phyloP scores from a whole-genome alignment of 2,888 invertebrate genomes.

The Stenodera caucasica region DNA sequence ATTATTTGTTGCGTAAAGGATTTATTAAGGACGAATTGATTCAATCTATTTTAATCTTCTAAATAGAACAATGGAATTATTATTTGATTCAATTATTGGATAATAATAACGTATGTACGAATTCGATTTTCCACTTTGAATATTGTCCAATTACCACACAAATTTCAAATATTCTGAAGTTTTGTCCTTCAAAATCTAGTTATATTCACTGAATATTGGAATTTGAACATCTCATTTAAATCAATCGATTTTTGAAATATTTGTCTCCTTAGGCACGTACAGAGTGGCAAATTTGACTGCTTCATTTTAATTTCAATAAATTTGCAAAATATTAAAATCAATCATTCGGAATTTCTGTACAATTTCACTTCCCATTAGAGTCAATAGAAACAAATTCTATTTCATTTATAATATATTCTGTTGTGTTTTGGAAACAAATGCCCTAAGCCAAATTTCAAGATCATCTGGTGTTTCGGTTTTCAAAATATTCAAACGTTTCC shows the following conservation, averaged over 20 bases:
- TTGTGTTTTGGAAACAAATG: no score
- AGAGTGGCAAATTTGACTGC: neutral
- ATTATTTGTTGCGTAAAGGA: neutral
- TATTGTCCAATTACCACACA: constrained; percentile 6
- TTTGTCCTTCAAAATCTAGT: neutral
- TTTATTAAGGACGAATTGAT: neutral
- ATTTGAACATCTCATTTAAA: constrained; percentile 10
- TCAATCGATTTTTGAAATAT: constrained; percentile 6
- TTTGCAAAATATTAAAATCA: no score
- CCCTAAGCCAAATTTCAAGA: no score
- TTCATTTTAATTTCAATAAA: neutral
- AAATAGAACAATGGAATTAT: neutral
- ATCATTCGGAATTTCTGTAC: no score
- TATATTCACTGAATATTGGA: neutral
- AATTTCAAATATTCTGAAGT: constrained; percentile 6
- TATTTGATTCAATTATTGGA: constrained; percentile 3
- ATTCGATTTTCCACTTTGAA: constrained; percentile 6
- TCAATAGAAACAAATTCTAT: no score
- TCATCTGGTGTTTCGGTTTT: no score
- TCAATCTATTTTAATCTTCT: neutral
- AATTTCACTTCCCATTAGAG: no score
- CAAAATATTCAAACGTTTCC: no score
- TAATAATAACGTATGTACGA: neutral
- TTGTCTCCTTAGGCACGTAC: constrained; percentile 10
- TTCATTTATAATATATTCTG: no score